Base-by-base conservation (phyloP, 2,113 vertebrate genomes). In the Boleophthalmus pectinirostris region DNA sequence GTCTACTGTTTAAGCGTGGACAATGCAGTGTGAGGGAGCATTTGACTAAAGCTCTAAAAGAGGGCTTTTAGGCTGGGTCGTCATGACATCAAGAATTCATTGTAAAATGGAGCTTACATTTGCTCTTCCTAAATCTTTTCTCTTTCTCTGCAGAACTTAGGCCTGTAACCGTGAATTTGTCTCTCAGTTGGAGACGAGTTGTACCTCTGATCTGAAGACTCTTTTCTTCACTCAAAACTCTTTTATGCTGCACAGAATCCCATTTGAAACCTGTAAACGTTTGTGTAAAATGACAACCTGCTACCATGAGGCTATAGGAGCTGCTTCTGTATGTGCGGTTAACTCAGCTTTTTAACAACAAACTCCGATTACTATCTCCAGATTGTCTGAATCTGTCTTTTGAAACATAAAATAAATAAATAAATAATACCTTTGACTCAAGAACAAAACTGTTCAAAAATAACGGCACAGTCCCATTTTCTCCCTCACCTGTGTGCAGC, bases 191-290 rank as follows among this genome's bases (percentile, higher is more conserved):
- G 68, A 71, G 51, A 75, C 72, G 58, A 25, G 33, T 4, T 23
- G 53, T 57, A 71, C 56, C 43, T 72, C 70, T 70, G 66, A 58
- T 80, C 35, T 80, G 65, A 47, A 79, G 75, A 75, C 21, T 43
- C 7, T 15, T 65, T 75, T 70, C 68, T 21, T 56, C 46, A 65
- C 18, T 20, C 20, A 1, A 23, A 70, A 10, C 61, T 35, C 61
- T 69, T 81, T 78, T 43, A 14, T 63, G 67, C 51, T 56, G 21
- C 21, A 49, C 47, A 82, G 25, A 85, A 78, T 60, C 23, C 45
- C 69, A 49, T 68, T 58, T 45, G 24, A 45, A 45, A 43, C 24
- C 9, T 5, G 76, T 66, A 49, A 69, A 70, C 58, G 64, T 49
- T 24, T 70, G 70, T 33, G 5, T 45, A 35, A 23, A 74, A 38